Conservation (phyloP, 2,113 vertebrate genomes). For the Heptranchias perlo region DNA sequence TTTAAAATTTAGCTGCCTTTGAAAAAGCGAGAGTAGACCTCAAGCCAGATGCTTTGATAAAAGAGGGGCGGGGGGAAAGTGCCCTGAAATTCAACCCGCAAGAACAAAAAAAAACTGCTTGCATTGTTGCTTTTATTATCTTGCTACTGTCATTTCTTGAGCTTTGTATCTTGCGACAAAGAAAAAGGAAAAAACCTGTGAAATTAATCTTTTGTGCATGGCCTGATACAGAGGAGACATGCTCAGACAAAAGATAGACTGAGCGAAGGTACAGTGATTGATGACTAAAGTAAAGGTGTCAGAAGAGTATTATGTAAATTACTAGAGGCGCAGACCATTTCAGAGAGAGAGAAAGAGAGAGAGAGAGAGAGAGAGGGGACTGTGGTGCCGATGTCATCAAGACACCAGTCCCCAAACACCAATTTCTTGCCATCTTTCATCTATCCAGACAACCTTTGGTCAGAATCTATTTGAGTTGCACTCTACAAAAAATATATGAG, state of each 20-base stretch:
- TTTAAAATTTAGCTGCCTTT: background rate
- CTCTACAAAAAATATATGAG: conserved; percentile 57
- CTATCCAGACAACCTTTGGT: conserved; percentile 85
- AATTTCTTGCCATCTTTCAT: conserved; percentile 95
- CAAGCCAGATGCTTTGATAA: conserved; percentile 75
- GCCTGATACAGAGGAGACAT: conserved; percentile 98
- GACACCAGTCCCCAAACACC: conserved; percentile 77
- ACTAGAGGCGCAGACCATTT: conserved; percentile 94
- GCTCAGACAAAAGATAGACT: conserved; percentile 98
- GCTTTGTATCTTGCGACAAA: conserved; percentile 95
- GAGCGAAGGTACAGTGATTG: conserved; percentile 97
- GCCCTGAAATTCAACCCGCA: conserved; percentile 84
- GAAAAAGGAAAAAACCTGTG: conserved; percentile 89
- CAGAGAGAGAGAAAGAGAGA: conserved; percentile 55
- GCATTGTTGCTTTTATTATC: conserved; percentile 99
- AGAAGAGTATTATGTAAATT: conserved; percentile 99
- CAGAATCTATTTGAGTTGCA: conserved; percentile 68
- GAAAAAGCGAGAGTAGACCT: conserved; percentile 63
- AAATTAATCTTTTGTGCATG: conserved; percentile 99
- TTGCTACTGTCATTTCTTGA: conserved; percentile 94
- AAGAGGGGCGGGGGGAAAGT: conserved; percentile 57
- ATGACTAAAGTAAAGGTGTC: conserved; percentile 99
- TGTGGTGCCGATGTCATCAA: conserved; percentile 75
- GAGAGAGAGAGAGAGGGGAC: conserved; percentile 64
- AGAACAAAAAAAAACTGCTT: conserved; percentile 76